Evolutionary conservation across 1,140 invertebrate genomes (phyloP).

Genomic region (Pogonognathellus flavescens): DNA sequence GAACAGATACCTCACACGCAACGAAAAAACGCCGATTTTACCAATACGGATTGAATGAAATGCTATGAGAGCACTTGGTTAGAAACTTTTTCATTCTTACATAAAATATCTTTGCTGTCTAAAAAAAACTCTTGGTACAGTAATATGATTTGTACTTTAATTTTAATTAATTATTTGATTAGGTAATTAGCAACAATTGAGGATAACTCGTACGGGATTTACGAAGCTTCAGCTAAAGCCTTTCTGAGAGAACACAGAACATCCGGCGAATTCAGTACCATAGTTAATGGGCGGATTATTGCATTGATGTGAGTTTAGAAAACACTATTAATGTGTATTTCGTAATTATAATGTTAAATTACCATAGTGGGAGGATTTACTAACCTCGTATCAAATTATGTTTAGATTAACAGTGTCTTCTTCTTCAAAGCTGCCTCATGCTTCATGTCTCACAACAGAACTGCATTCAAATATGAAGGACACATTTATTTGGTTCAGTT

Average conservation of each 20-base stretch:
- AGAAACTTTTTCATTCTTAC: neutral
- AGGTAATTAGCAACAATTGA: neutral
- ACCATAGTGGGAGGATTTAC: too few species aligned
- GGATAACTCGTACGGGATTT: slow-evolving; percentile 11
- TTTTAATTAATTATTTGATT: too few species aligned
- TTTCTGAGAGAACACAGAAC: neutral
- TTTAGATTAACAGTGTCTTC: slow-evolving; percentile 21
- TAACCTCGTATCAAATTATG: neutral
- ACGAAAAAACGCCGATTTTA: slow-evolving; percentile 31
- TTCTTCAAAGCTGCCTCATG: slow-evolving; percentile 37
- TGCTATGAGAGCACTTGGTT: too few species aligned
- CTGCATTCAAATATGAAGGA: slow-evolving; percentile 15
- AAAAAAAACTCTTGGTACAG: too few species aligned
- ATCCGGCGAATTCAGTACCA: slow-evolving; percentile 30
- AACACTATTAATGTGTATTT: too few species aligned
- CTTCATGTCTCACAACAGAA: neutral
- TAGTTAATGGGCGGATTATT: slow-evolving; percentile 23
- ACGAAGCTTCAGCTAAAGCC: neutral
- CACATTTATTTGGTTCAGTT: slow-evolving; percentile 42
- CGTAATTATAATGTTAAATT: too few species aligned
- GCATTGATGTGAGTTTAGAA: too few species aligned
- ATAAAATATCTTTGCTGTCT: neutral
- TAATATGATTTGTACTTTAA: neutral
- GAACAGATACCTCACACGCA: slow-evolving; percentile 53
- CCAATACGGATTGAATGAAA: slow-evolving; percentile 39